Evolutionary conservation across 2,888 invertebrate genomes (phyloP).

Genomic region (Bruchidius siliquastri): DNA sequence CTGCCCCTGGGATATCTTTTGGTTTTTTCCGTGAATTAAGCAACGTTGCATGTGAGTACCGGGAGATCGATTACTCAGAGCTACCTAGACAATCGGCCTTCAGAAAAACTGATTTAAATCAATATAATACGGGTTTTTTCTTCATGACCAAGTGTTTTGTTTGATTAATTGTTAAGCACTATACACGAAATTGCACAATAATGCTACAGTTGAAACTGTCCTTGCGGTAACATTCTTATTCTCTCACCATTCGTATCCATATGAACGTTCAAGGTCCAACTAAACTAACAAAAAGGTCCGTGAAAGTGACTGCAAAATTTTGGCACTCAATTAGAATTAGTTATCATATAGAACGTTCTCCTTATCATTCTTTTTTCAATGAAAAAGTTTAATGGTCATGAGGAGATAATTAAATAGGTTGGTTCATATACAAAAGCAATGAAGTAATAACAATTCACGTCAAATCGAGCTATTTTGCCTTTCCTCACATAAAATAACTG

Average conservation of each 20-base stretch:
- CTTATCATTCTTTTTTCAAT: not conserved
- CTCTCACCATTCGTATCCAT: not conserved
- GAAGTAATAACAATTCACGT: no score
- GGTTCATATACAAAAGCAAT: not conserved
- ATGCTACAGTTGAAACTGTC: not conserved
- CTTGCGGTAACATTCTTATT: not conserved
- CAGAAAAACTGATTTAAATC: not conserved
- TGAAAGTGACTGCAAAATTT: not conserved
- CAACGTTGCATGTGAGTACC: not conserved
- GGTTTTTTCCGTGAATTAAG: not conserved
- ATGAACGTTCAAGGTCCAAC: not conserved
- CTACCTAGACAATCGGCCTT: not conserved
- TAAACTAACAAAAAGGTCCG: not conserved
- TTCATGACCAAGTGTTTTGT: not conserved
- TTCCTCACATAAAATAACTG: no score
- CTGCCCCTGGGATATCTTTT: no score
- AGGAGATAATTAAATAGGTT: not conserved
- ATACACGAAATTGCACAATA: not conserved
- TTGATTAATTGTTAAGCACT: not conserved
- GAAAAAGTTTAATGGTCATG: not conserved
- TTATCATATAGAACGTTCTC: not conserved
- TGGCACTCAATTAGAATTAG: not conserved
- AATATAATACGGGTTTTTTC: not conserved
- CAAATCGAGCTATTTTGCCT: no score
- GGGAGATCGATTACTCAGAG: not conserved